phyloP scores from a whole-genome alignment of 2,797 vertebrate genomes.

The Morus bassanus region DNA sequence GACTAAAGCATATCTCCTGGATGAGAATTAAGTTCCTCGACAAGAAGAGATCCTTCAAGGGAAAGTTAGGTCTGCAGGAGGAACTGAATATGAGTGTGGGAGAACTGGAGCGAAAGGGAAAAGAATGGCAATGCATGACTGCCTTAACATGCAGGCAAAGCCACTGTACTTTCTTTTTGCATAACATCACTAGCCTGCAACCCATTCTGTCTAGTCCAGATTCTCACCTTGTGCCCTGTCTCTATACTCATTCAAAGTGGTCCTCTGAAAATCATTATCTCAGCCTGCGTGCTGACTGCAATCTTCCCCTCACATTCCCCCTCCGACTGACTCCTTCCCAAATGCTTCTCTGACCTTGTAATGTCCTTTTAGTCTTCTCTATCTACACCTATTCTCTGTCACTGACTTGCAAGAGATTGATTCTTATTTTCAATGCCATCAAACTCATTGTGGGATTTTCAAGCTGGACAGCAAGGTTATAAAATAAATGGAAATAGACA shows the following conservation, averaged over 20 bases:
- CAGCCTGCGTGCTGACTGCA: not conserved
- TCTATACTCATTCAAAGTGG: not conserved
- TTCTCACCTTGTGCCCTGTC: not conserved
- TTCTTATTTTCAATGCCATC: not conserved
- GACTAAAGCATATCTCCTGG: not conserved
- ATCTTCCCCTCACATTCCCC: not conserved
- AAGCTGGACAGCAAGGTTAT: not conserved
- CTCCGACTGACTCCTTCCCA: not conserved
- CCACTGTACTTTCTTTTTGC: not conserved
- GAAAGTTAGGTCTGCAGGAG: not conserved
- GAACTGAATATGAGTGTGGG: not conserved
- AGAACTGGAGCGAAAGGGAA: not conserved
- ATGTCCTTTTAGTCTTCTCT: not conserved
- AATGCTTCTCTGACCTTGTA: not conserved
- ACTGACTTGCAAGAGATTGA: not conserved
- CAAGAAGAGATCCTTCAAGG: not conserved
- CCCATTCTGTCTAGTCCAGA: not conserved
- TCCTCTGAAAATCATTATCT: not conserved
- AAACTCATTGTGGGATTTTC: not conserved
- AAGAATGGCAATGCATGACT: not conserved
- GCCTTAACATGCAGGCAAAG: not conserved
- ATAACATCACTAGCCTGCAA: not conserved
- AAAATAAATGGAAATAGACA: not conserved
- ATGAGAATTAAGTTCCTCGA: not conserved
- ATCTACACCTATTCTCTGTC: not conserved